Evolutionary conservation across 2,888 invertebrate genomes (phyloP).

Genomic region (Cephus sareptanus): DNA sequence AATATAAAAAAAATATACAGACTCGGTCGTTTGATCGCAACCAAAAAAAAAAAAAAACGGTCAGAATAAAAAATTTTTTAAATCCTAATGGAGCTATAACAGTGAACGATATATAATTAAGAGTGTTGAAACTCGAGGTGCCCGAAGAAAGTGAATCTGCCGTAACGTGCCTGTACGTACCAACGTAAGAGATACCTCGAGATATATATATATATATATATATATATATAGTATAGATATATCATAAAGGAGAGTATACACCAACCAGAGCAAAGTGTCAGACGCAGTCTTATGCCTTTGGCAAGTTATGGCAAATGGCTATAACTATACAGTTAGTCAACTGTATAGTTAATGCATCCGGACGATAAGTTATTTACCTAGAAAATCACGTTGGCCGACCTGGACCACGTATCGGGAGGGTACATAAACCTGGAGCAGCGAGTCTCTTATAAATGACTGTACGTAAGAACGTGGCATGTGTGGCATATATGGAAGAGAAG

Average conservation of each 20-base stretch:
- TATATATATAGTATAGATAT: background rate
- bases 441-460: slow-evolving; percentile 22
- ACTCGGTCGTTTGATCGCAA: background rate
- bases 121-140: background rate
- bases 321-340: background rate
- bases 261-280: background rate
- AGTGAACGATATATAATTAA: background rate
- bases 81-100: background rate
- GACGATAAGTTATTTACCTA: background rate
- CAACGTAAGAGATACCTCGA: background rate
- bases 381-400: background rate
- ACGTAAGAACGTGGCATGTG: slow-evolving; percentile 26
- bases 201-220: background rate
- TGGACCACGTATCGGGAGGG: slow-evolving; percentile 8
- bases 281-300: background rate
- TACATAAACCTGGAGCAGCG: slow-evolving; percentile 14
- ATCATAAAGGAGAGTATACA: background rate
- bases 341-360: background rate
- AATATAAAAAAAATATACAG: background rate
- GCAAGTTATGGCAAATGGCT: background rate
- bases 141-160: background rate
- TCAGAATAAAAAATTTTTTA: background rate
- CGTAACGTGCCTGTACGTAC: background rate
- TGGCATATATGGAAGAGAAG: background rate
- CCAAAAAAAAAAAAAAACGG: background rate